Conservation (phyloP, 2,797 vertebrate species). For the Lacerta agilis region DNA sequence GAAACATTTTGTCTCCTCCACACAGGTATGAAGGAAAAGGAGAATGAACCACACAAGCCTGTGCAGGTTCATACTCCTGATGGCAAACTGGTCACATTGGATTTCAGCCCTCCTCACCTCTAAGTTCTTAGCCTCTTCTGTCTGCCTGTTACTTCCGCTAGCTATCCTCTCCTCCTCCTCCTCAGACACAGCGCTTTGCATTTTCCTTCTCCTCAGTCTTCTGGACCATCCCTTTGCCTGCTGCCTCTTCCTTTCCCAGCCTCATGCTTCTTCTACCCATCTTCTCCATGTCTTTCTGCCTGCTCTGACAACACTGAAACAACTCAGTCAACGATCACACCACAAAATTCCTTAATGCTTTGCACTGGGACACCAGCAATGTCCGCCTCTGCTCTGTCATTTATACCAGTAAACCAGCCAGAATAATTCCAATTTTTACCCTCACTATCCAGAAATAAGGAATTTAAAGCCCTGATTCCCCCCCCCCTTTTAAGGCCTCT, state of each 20-base stretch:
- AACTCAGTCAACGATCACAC: neutral
- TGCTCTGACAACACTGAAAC: neutral
- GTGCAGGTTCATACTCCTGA: neutral
- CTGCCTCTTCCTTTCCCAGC: neutral
- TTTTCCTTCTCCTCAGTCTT: neutral
- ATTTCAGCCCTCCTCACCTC: neutral
- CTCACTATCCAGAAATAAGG: neutral
- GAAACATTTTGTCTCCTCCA: neutral
- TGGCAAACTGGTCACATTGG: neutral
- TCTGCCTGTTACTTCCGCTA: neutral
- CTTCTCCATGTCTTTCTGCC: neutral
- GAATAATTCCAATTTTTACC: neutral
- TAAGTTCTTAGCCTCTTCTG: neutral
- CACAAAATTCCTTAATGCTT: neutral
- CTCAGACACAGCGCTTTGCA: neutral
- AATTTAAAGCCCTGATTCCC: slow-evolving; percentile 4
- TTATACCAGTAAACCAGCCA: neutral
- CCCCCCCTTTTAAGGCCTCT: slow-evolving; percentile 4
- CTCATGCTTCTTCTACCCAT: neutral
- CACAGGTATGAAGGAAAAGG: too few relatives aligned
- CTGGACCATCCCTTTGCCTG: neutral
- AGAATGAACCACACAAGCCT: neutral
- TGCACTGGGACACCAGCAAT: neutral
- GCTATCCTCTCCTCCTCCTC: too few relatives aligned
- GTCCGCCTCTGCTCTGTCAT: slow-evolving; percentile 5